Evolutionary conservation across 2,888 invertebrate species (phyloP).

Genomic region (Dasypogon diadema): DNA sequence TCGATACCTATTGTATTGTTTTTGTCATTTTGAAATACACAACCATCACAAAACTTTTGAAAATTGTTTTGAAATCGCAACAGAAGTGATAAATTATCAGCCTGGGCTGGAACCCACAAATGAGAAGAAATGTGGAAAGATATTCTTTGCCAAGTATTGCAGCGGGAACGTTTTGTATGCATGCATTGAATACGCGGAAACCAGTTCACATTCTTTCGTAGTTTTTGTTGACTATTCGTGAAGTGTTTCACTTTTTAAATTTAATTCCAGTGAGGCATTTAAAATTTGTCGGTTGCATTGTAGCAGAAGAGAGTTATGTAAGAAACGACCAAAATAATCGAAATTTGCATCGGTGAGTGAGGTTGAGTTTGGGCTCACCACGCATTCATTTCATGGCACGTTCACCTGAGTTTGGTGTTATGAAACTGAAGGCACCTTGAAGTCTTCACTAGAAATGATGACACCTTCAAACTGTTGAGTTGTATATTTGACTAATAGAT

Average conservation of each 20-base stretch:
- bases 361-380: neutral
- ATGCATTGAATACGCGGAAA: neutral
- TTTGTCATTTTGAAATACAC: no score
- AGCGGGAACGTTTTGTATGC: neutral
- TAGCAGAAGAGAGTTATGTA: neutral
- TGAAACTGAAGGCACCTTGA: slow-evolving; percentile 1
- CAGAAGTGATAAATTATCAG: no score
- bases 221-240: neutral
- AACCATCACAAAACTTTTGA: no score
- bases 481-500: neutral
- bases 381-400: neutral
- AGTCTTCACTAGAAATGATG: neutral
- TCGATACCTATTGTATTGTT: no score
- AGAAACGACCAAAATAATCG: neutral
- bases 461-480: neutral
- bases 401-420: neutral
- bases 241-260: neutral
- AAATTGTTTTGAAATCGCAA: no score
- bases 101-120: no score
- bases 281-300: neutral
- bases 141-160: no score
- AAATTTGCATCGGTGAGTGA: slow-evolving; percentile 8
- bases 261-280: neutral
- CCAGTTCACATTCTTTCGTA: neutral
- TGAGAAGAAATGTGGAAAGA: no score